These are phyloP conservation scores for Allobates femoralis DNA, from an alignment of 2,797 vertebrate genomes.

Conservation along the genomic window DNA sequence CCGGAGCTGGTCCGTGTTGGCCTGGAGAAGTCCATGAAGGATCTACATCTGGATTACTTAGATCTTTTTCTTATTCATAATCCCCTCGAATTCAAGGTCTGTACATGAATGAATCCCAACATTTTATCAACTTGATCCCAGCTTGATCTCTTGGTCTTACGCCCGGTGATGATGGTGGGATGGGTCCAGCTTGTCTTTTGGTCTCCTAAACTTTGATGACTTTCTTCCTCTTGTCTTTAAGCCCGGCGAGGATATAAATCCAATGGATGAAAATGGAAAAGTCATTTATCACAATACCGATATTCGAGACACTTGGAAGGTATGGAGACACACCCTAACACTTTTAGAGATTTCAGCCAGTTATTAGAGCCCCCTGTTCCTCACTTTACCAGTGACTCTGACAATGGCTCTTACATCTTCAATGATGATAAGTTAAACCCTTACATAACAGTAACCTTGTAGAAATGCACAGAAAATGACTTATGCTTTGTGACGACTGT, in stretches of 20 bases:
- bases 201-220: neutral
- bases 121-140: neutral
- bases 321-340: neutral
- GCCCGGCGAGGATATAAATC: neutral
- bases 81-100: conserved; percentile 62
- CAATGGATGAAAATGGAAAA: neutral
- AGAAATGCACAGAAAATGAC: no score
- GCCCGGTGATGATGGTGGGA: no score
- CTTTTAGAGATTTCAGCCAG: neutral
- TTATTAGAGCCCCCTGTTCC: no score
- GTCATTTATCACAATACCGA: conserved; percentile 2
- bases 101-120: neutral
- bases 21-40: conserved; percentile 64
- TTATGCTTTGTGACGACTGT: no score
- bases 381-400: no score
- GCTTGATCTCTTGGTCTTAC: no score
- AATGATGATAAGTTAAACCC: no score
- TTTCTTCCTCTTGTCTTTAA: neutral
- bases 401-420: no score
- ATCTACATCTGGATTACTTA: conserved; percentile 63
- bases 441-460: no score
- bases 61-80: conserved; percentile 66
- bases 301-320: conserved; percentile 16
- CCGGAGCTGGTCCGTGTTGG: conserved; percentile 2
- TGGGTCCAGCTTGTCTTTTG: no score